Percentiles rank a stretch among this genome's conserved stretches.
Conservation (phyloP, 2,888 invertebrate species). For the Atethmia centrago region DNA sequence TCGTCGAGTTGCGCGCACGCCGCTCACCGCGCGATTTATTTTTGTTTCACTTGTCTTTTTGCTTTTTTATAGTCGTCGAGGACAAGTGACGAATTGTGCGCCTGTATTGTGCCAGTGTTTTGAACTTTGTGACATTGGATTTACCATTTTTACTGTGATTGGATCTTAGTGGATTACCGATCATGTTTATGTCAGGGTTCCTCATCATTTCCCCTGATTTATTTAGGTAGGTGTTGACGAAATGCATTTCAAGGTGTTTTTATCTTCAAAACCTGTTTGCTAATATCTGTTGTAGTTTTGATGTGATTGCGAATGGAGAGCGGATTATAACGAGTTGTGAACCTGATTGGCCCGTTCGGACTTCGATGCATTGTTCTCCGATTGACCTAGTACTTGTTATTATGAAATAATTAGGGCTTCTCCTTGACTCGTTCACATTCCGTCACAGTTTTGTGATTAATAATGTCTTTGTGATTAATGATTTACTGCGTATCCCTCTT, state of each 20-base stretch:
- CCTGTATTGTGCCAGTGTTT: slow-evolving; percentile 86
- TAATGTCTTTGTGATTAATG: slow-evolving; percentile 54
- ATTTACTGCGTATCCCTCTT: background rate
- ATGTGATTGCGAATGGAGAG: slow-evolving; percentile 78
- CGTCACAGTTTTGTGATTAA: slow-evolving; percentile 57
- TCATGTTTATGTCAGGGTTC: slow-evolving; percentile 88
- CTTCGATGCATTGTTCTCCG: slow-evolving; percentile 85
- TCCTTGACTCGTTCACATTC: slow-evolving; percentile 74
- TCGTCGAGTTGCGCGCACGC: slow-evolving; percentile 87
- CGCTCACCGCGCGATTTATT: slow-evolving; percentile 78
- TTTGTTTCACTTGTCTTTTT: slow-evolving; percentile 86
- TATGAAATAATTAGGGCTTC: slow-evolving; percentile 81
- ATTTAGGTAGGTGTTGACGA: slow-evolving; percentile 85
- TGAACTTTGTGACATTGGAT: slow-evolving; percentile 86
- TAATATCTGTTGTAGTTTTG: slow-evolving; percentile 69
- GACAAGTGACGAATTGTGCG: slow-evolving; percentile 88
- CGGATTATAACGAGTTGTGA: slow-evolving; percentile 81
- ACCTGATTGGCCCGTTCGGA: slow-evolving; percentile 85
- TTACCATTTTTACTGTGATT: slow-evolving; percentile 75
- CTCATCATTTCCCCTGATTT: slow-evolving; percentile 87
- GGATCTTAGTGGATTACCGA: slow-evolving; percentile 72
- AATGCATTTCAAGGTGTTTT: slow-evolving; percentile 74
- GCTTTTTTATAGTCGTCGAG: slow-evolving; percentile 84
- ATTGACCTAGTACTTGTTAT: slow-evolving; percentile 83
- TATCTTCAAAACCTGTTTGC: slow-evolving; percentile 71